phyloP scores from a whole-genome alignment of 2,797 vertebrate species.

The Clarias fuscus region DNA sequence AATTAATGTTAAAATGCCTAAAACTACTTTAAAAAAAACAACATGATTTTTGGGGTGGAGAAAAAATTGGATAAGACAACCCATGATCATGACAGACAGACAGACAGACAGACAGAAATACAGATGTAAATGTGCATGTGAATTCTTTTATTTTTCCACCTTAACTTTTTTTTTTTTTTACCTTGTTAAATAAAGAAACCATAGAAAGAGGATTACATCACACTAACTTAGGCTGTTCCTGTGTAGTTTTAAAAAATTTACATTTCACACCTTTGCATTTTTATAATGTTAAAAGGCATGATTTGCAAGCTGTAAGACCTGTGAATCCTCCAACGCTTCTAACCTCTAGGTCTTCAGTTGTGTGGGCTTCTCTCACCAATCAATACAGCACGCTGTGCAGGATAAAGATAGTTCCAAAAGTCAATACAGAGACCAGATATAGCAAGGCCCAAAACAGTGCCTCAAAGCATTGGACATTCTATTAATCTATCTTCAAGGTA shows the following conservation, averaged over 20 bases:
- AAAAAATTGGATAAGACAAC: not conserved
- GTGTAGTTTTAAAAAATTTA: not conserved
- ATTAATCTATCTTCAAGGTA: not conserved
- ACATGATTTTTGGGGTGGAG: not conserved
- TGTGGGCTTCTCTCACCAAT: constrained; percentile 43
- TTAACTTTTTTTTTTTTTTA: not conserved
- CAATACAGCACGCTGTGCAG: constrained; percentile 43
- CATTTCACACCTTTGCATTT: constrained; percentile 7
- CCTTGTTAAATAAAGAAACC: not conserved
- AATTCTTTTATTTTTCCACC: not conserved
- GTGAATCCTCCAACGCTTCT: constrained; percentile 27
- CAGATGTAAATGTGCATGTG: not conserved
- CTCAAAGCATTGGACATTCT: not conserved
- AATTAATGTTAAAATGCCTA: not conserved
- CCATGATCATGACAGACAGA: not conserved
- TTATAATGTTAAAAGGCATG: constrained; percentile 14
- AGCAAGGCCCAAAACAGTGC: constrained; percentile 17
- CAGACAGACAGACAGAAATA: not conserved
- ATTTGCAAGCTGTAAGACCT: constrained; percentile 12
- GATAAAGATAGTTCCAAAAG: constrained; percentile 53
- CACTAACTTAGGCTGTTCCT: not conserved
- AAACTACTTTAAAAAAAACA: not conserved
- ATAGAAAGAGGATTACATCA: not conserved
- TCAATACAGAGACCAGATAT: constrained; percentile 44
- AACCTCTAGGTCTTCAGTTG: constrained; percentile 34